Conservation (phyloP, 2,797 vertebrate species). For the Rhyacichthys aspro region DNA sequence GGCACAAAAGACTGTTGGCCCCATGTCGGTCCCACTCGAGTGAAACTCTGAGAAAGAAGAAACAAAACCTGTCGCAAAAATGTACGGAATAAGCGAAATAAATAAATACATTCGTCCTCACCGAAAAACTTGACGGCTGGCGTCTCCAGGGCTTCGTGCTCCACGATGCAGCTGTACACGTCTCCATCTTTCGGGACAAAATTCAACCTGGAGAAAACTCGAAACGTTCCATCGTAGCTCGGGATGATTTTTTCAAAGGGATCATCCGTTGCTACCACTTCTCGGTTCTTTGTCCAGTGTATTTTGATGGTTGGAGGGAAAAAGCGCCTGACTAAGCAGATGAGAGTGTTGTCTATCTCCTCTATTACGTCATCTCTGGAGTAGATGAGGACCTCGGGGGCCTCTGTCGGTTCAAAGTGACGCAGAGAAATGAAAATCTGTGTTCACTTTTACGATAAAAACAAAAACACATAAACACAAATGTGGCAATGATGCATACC, state of each 20-base stretch:
- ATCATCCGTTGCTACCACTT: slow-evolving; percentile 17
- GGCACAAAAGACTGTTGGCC: slow-evolving; percentile 24
- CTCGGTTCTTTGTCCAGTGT: slow-evolving; percentile 59
- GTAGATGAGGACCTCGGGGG: slow-evolving; percentile 46
- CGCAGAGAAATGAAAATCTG: neutral
- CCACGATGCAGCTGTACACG: slow-evolving; percentile 49
- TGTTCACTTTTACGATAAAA: neutral
- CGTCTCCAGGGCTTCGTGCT: slow-evolving; percentile 22
- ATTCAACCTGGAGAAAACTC: slow-evolving; percentile 70
- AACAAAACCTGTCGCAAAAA: neutral
- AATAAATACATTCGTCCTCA: slow-evolving; percentile 38
- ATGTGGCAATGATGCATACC: slow-evolving; percentile 1
- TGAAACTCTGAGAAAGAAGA: slow-evolving; percentile 24
- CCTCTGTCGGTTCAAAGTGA: slow-evolving; percentile 12
- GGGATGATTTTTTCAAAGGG: slow-evolving; percentile 37
- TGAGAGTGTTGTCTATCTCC: slow-evolving; percentile 70
- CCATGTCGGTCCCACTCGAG: neutral
- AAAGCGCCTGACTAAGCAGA: slow-evolving; percentile 74
- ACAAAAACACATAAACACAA: neutral
- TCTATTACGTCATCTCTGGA: slow-evolving; percentile 44
- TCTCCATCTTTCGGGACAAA: slow-evolving; percentile 40
- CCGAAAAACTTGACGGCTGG: slow-evolving; percentile 63
- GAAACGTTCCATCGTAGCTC: slow-evolving; percentile 52
- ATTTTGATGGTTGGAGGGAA: slow-evolving; percentile 70
- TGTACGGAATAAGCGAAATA: too few species aligned